Base-by-base conservation (phyloP, 1,140 invertebrate species). In the Drosophila orena region DNA sequence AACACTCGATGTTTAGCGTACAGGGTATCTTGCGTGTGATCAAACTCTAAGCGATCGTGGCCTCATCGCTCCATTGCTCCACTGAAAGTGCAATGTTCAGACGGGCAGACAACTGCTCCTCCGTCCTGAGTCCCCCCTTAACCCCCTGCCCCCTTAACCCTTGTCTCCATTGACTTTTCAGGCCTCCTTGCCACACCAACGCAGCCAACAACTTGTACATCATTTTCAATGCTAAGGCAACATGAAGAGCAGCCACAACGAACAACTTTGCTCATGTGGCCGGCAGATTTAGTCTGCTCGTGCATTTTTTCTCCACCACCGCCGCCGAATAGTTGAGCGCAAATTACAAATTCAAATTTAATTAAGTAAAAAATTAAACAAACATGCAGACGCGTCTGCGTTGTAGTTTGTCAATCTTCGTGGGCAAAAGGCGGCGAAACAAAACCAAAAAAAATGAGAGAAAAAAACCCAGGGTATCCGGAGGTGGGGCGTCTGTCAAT, bases 301-400 rank as follows among this genome's bases (percentile, higher is more conserved):
- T 4, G 37, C 37, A 14, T 38, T 69, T 54, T 47, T 60, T 79
- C 14, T 42, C 12, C 17, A 17, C 8, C 46, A 35, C 57, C 65
- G n/a, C 6, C 46, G 27, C 57, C 65, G 61, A 81, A 79, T 89
- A 89, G 84, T 85, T 74, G 79, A 66, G 60, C 65, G 80, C 73
- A 89, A 89, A 89, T 89, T 89, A 89, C 86, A 89, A 90, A 89
- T 89, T 89, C 84, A 89, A 89, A 89, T 89, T 89, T 89, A 89
- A 89, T 89, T 89, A 89, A 89, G 84, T 89, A 89, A 89, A 89
- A 89, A 89, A 89, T 89, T 89, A 89, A 89, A 89, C 64, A 84
- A 89, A 83, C 81, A 83, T 78, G 79, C 80, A 89, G 85, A 89
- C 84, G 84, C 77, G 80, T 80, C 84, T 89, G 77, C 77, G 72